Conservation (phyloP, 2,888 invertebrate genomes). For the Aplocera efformata region DNA sequence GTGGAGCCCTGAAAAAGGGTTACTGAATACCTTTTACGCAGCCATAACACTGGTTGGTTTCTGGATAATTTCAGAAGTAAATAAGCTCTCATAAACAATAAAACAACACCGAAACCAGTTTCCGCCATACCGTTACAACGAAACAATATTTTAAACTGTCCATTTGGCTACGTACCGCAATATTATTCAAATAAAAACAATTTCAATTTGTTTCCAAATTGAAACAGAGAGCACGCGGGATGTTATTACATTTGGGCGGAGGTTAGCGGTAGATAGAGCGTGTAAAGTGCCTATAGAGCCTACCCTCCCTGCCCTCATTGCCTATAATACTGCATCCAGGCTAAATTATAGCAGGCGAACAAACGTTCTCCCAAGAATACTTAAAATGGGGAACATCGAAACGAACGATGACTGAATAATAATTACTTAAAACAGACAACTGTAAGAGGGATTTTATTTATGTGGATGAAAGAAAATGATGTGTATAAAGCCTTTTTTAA, state of each 20-base stretch:
- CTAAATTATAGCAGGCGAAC: conserved; percentile 27
- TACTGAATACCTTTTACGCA: too few relatives aligned
- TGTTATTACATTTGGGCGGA: conserved; percentile 78
- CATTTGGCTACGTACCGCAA: conserved; percentile 42
- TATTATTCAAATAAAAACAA: conserved; percentile 81
- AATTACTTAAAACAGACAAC: too few relatives aligned
- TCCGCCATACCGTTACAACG: conserved; percentile 22
- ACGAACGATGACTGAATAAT: too few relatives aligned
- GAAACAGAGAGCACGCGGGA: conserved; percentile 77
- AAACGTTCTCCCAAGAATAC: too few relatives aligned
- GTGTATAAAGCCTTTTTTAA: too few relatives aligned
- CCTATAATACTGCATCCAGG: conserved; percentile 73
- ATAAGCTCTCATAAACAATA: neutral
- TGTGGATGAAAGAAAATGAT: too few relatives aligned
- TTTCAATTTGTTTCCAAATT: conserved; percentile 81
- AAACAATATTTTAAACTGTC: conserved; percentile 47
- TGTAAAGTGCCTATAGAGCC: conserved; percentile 77
- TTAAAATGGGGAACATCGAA: too few relatives aligned
- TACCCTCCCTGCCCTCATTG: conserved; percentile 73
- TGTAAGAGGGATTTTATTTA: too few relatives aligned
- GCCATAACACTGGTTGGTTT: neutral
- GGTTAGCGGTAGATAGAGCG: conserved; percentile 78
- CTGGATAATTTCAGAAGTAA: neutral
- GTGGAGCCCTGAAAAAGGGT: too few relatives aligned
- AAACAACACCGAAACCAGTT: conserved; percentile 8